Evolutionary conservation across 1,140 invertebrate genomes (phyloP), one percentile per base, ranked within the genome.

Genomic region (Brachionus plicatilis): DNA sequence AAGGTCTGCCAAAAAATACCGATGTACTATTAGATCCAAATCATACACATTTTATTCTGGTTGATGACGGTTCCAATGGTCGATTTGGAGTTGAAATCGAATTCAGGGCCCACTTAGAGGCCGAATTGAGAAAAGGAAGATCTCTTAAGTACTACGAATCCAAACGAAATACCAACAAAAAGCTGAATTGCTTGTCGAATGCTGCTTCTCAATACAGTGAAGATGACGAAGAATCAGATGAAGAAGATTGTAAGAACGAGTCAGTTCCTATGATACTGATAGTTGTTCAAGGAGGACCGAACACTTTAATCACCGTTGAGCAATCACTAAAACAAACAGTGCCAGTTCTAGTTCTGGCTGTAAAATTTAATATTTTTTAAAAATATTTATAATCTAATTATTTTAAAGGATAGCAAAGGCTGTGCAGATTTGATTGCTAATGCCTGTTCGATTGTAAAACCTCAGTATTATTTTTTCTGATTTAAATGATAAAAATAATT

Each of bases 131-230:
- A 60, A 82, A 68, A 82, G 79, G 79, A 41, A 86, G 80, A 87
- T 88, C 53, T 85, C 80, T 11, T 45, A 84, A 86, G 87, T 85
- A 83, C 88, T 87, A 86, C 88, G 85, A 86, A 88, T 86, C 20
- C 86, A 70, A 85, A 89, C 96, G 96, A 90, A 96, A 95, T 86
- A 90, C 91, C 29, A 86, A 87, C 12, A 89, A 88, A 72, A 89
- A 89, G 84, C 88, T 87, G 85, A 88, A 89, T 1, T 12, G 86
- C 95, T 98, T 78, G 94, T 90, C 96, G 96, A 83, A 96, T 96
- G 65, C 95, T 94, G 65, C 96, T 97, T 90, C 98, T 96, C 1
- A 95, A 98, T 87, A 92, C 96, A 85, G 94, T 95, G 20, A 96
- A 98, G 72, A 91, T 97, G 85, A 96, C 98, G 88, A 98, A 97